Conservation (phyloP, 2,797 vertebrate genomes). For the Semaprochilodus insignis region DNA sequence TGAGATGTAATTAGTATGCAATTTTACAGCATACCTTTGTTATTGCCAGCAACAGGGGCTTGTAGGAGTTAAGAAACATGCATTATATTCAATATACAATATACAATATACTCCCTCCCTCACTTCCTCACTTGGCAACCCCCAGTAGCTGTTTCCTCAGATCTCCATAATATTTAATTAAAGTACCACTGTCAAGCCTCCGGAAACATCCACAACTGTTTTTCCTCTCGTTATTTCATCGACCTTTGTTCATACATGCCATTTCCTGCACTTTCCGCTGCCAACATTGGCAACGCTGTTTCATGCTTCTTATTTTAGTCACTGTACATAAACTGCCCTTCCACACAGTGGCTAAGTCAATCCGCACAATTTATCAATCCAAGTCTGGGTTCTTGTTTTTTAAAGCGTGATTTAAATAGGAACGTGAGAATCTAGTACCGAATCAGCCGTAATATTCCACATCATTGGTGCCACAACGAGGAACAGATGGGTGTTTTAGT, state of each 20-base stretch:
- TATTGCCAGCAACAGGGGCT: too few relatives aligned
- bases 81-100: not conserved
- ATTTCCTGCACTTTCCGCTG: constrained; percentile 49
- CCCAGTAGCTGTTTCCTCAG: constrained; percentile 28
- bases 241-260: constrained; percentile 40
- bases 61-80: not conserved
- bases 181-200: constrained; percentile 28
- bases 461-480: not conserved
- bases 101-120: not conserved
- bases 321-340: constrained; percentile 1
- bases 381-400: not conserved
- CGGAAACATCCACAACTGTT: constrained; percentile 29
- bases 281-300: constrained; percentile 8
- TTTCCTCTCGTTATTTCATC: constrained; percentile 49
- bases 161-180: constrained; percentile 36
- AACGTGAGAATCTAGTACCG: not conserved
- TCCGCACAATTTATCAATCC: constrained; percentile 3
- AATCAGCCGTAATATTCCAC: not conserved
- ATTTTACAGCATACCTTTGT: not conserved
- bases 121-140: constrained; percentile 3
- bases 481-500: not conserved
- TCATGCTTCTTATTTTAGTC: constrained; percentile 16
- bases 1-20: not conserved
- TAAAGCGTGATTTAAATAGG: not conserved
- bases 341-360: constrained; percentile 32